Evolutionary conservation across 2,113 vertebrate genomes (phyloP), one percentile per base, ranked within the genome.

Genomic region (Channa maculata): DNA sequence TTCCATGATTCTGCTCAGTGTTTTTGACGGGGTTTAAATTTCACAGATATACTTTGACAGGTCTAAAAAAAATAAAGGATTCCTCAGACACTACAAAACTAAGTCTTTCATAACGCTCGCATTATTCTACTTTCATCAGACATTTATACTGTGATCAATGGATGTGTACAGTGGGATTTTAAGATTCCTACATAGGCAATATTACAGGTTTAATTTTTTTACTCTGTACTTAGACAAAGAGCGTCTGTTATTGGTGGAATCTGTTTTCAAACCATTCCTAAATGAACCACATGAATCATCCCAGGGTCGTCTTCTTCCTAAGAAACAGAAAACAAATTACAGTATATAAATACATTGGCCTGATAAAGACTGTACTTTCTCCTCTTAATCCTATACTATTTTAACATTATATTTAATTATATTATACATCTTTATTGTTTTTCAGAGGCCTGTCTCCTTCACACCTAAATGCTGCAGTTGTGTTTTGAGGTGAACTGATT

Each of bases 221-320:
- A 24, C 24, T 24, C 24, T 24, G 24, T 24, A 43, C 33, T 37
- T 3, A 12, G 24, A 59, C 15, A 55, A 52, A 74, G 6, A 24
- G 39, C 54, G 50, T 8, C 8, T 57, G 13, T 75, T 65, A 54
- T 1, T 59, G 33, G 8, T 38, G 58, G 43, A 55, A 9, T 79
- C 39, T 46, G 10, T 54, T 55, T 69, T 96, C 87, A 97, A 39
- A 98, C 95, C 82, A 94, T 88, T 72, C 97, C 95, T 0, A 98
- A 95, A 83, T 97, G 94, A 71, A 97, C 93, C 3, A 97, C 92
- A 79, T 92, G 93, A 41, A 98, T 91, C 71, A 86, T 93, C 13
- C 78, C 88, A 0, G 67, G 77, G 80, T 87, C 89, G 77, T 85
- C 66, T 0, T 77, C 41, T 2, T 90, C 94, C 96, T 97, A 70